Evolutionary conservation across 2,888 invertebrate genomes (phyloP), one percentile per base, ranked within the genome.

Genomic region (Scelioninae gen. 2): DNA sequence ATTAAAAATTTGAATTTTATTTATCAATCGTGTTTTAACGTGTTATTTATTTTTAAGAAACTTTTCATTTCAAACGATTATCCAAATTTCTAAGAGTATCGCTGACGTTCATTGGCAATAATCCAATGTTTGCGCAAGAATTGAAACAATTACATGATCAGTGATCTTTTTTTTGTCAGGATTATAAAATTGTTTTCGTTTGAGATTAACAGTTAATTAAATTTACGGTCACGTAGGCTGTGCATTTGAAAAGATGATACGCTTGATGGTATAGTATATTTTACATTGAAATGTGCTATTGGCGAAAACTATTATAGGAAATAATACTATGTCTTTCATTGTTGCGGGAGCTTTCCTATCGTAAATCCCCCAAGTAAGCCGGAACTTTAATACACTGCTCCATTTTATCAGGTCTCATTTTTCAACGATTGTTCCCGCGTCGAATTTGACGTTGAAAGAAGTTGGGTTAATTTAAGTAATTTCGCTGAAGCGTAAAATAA

Each of bases 331-430:
- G 69, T 69, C 45, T 55, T 31, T 61, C 61, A 61, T 69, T 69
- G 69, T 69, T 69, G 68, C 35, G 52, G 55, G 46, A 41, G 55
- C 46, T 61, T 61, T 61, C 39, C 37, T 11, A 53, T 69, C 53
- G 69, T 50, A 69, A 69, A 69, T 60, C 69, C 53, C 68, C 60
- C 45, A 61, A 41, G 60, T 68, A 60, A 61, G 69, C 46, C 55
- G 61, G 46, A 69, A 69, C 69, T 69, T 69, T 69, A 69, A 69
- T 69, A 61, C 61, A 61, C 60, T 41, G 69, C 55, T 53, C 53
- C 10, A 61, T 61, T 69, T 61, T 53, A 61, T 61, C 69, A 55
- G 16, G 25, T 37, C 60, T 61, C 69, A 60, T 69, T 69, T 69
- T 69, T 61, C 69, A 61, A 43, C 61, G 25, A 69, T 61, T 69